phyloP scores from a whole-genome alignment of 2,113 vertebrate genomes.

The Furnarius figulus region DNA sequence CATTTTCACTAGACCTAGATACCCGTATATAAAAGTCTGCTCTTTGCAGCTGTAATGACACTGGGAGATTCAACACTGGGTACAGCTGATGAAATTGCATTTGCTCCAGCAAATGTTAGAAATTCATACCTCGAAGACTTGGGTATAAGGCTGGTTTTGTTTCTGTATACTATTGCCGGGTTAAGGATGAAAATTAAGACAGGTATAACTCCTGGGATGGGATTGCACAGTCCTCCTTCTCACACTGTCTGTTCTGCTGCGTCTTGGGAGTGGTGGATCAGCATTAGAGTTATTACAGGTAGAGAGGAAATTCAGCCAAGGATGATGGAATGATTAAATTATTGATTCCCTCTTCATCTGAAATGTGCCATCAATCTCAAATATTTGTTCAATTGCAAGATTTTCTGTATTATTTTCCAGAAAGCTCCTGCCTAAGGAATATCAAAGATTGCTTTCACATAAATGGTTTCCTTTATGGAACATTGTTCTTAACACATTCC shows the following conservation, averaged over 20 bases:
- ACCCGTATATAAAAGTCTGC: neutral
- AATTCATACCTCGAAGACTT: neutral
- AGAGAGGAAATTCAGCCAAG: neutral
- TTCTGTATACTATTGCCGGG: neutral
- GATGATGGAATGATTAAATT: conserved; percentile 22
- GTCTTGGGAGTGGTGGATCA: neutral
- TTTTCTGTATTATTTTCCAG: conserved; percentile 13
- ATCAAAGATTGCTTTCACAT: neutral
- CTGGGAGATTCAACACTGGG: neutral
- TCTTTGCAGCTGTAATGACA: neutral
- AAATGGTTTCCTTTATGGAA: neutral
- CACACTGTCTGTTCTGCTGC: neutral
- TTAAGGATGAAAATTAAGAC: neutral
- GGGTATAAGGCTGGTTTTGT: neutral
- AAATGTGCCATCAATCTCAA: conserved; percentile 7
- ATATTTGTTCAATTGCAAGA: conserved; percentile 20
- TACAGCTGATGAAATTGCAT: neutral
- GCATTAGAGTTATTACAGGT: neutral
- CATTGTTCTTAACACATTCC: neutral
- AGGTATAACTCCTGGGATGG: neutral
- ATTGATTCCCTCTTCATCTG: conserved; percentile 7
- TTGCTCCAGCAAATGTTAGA: neutral
- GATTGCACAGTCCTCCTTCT: neutral
- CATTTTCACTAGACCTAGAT: neutral
- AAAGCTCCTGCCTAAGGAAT: neutral